These are phyloP conservation scores for Pholis gunnellus DNA, from an alignment of 2,113 vertebrate genomes.

Conservation along the genomic window DNA sequence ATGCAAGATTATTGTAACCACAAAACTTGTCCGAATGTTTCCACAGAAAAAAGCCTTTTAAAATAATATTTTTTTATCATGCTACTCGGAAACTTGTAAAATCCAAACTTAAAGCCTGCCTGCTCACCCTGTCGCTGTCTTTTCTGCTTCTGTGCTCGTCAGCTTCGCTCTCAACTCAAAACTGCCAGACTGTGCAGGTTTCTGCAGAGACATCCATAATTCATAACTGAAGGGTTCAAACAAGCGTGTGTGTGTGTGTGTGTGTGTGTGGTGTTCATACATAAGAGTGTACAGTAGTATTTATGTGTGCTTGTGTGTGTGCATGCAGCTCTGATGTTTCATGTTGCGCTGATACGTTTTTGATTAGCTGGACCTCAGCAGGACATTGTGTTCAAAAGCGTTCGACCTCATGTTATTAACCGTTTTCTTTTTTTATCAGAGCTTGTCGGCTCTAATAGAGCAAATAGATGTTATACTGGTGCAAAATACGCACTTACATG, in stretches of 20 bases:
- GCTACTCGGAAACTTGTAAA: neutral
- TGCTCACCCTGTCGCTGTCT: neutral
- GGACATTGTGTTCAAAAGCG: neutral
- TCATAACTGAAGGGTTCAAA: conserved; percentile 36
- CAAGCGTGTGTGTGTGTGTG: neutral
- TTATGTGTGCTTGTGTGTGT: neutral
- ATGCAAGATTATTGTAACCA: neutral
- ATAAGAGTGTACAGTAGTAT: neutral
- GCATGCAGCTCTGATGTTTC: neutral
- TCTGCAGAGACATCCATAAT: conserved; percentile 33
- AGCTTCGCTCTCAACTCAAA: conserved; percentile 3
- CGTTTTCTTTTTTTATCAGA: neutral
- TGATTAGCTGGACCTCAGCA: neutral
- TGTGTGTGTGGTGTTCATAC: neutral
- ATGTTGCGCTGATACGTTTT: neutral
- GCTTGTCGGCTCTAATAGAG: neutral
- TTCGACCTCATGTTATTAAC: conserved; percentile 27
- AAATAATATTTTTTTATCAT: neutral
- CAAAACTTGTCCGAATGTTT: neutral
- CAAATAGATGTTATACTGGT: neutral
- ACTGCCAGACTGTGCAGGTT: conserved; percentile 41
- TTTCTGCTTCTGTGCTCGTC: conserved; percentile 26
- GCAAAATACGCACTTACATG: neutral
- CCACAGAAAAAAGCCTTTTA: neutral
- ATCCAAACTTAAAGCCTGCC: neutral